These are phyloP conservation scores for Sylvilagus bachmani DNA, from an alignment of 2,113 vertebrate species.

Conservation along the genomic window DNA sequence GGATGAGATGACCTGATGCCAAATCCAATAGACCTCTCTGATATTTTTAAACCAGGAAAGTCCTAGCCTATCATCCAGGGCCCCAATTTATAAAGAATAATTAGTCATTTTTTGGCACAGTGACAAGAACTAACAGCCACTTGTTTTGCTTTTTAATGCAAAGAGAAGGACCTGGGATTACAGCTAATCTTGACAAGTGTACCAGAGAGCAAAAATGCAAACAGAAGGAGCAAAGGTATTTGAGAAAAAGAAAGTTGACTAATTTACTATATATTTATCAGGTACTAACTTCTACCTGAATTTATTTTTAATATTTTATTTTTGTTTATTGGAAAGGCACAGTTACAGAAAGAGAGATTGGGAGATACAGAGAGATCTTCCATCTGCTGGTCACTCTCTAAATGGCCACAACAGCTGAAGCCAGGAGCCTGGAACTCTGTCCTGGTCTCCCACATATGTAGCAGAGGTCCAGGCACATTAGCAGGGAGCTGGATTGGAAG, in stretches of 20 bases:
- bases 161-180: constrained; percentile 3
- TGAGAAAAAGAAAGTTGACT: constrained; percentile 1
- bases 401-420: no score
- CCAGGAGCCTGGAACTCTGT: no score
- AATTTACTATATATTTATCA: neutral
- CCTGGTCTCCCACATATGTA: no score
- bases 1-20: neutral
- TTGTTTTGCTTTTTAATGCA: neutral
- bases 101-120: constrained; percentile 15
- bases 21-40: neutral
- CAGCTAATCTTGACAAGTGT: neutral
- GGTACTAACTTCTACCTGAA: neutral
- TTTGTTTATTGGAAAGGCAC: no score
- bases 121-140: neutral
- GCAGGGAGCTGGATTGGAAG: no score
- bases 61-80: neutral
- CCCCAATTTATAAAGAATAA: constrained; percentile 52
- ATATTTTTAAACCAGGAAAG: neutral
- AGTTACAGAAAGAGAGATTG: no score
- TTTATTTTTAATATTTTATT: no score
- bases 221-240: neutral
- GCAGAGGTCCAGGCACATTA: no score
- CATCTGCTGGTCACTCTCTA: no score
- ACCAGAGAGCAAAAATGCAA: neutral
- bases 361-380: no score